Conservation (phyloP, 2,113 vertebrate genomes). For the Cryptomyrus ogoouensis region DNA sequence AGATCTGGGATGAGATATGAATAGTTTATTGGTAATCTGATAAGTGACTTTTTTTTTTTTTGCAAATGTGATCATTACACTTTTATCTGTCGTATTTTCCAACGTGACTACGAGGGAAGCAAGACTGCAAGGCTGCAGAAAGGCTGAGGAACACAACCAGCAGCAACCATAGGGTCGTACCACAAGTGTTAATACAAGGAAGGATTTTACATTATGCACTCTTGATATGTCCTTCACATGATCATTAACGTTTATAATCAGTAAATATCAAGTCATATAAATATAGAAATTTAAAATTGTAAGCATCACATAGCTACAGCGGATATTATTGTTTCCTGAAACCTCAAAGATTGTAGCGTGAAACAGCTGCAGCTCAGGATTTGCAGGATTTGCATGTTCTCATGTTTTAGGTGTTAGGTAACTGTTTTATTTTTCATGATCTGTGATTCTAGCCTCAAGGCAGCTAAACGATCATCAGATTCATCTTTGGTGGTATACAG, state of each 20-base stretch:
- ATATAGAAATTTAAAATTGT: background rate
- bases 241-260: background rate
- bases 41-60: background rate
- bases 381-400: background rate
- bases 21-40: slow-evolving; percentile 52
- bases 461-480: background rate
- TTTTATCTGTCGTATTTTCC: background rate
- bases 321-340: background rate
- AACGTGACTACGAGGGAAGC: background rate
- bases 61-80: background rate
- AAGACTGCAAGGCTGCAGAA: background rate
- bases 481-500: background rate
- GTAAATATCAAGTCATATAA: background rate
- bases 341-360: background rate
- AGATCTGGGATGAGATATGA: slow-evolving; percentile 55
- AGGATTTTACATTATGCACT: background rate
- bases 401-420: background rate
- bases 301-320: background rate
- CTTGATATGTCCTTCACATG: background rate
- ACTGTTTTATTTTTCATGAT: background rate
- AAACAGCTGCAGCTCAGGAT: background rate
- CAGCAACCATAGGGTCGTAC: background rate
- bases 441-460: background rate
- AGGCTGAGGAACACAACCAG: background rate
- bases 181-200: background rate